phyloP scores from a whole-genome alignment of 2,113 vertebrate genomes.

The Ophthalmotilapia sp. region DNA sequence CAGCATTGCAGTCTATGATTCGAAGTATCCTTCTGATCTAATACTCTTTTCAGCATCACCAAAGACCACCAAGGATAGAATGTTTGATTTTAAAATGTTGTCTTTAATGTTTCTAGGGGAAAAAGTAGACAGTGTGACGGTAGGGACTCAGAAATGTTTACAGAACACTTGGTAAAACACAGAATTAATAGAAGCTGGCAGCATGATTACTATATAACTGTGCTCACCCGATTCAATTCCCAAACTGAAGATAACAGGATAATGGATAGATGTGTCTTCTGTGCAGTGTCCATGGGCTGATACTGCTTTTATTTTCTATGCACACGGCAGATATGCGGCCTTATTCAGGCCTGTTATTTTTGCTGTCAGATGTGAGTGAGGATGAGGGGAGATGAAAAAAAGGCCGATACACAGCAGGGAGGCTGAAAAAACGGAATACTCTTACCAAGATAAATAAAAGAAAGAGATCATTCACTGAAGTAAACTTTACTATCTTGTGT shows the following conservation, averaged over 20 bases:
- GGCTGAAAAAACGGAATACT: background rate
- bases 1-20: background rate
- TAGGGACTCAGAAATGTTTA: background rate
- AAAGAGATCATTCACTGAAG: background rate
- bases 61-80: background rate
- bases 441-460: background rate
- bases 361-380: slow-evolving; percentile 22
- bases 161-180: background rate
- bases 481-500: background rate
- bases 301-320: slow-evolving; percentile 20
- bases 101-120: background rate
- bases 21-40: background rate
- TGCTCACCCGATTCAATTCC: slow-evolving; percentile 20
- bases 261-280: slow-evolving; percentile 25
- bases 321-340: background rate
- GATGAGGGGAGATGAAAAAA: background rate
- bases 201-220: slow-evolving; percentile 24
- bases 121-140: background rate
- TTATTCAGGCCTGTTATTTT: slow-evolving; percentile 20
- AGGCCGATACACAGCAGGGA: background rate
- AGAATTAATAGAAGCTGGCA: slow-evolving; percentile 44
- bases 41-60: background rate
- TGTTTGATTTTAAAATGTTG: background rate
- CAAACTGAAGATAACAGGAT: slow-evolving; percentile 35
- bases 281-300: background rate